Conservation (phyloP, 2,888 invertebrate genomes). For the Agonopterix subpropinquella region DNA sequence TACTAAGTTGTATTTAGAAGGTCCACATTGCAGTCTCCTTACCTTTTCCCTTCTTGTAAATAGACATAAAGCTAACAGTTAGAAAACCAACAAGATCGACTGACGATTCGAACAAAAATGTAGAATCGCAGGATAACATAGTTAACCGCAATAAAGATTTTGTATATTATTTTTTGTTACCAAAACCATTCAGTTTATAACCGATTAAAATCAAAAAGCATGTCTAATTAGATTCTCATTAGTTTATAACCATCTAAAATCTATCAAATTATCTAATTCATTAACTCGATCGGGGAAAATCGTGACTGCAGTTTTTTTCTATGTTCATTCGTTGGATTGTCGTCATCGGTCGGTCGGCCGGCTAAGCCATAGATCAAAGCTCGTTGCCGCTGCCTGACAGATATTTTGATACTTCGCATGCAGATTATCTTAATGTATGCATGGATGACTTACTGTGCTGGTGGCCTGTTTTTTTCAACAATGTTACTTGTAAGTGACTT, state of each 20-base stretch:
- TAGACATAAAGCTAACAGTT: too few species aligned
- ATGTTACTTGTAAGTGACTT: slow-evolving; percentile 69
- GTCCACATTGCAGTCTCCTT: too few species aligned
- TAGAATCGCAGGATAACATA: too few species aligned
- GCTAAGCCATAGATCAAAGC: slow-evolving; percentile 51
- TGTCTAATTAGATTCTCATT: slow-evolving; percentile 32
- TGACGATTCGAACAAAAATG: too few species aligned
- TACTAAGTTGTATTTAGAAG: too few species aligned
- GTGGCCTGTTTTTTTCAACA: slow-evolving; percentile 60
- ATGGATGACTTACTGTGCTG: slow-evolving; percentile 59
- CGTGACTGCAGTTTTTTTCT: slow-evolving; percentile 18
- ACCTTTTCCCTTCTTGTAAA: too few species aligned
- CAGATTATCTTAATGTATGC: slow-evolving; percentile 65
- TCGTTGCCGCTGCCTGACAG: slow-evolving; percentile 56
- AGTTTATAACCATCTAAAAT: slow-evolving; percentile 15
- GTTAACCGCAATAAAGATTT: too few species aligned
- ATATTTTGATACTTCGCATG: slow-evolving; percentile 62
- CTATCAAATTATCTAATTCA: slow-evolving; percentile 29
- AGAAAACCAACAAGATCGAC: too few species aligned
- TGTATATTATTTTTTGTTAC: too few species aligned
- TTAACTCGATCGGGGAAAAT: slow-evolving; percentile 27
- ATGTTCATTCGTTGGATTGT: background rate
- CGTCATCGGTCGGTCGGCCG: background rate
- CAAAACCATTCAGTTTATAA: too few species aligned
- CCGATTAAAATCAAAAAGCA: slow-evolving; percentile 1